phyloP scores from a whole-genome alignment of 1,140 invertebrate genomes.

The Conus ventricosus region DNA sequence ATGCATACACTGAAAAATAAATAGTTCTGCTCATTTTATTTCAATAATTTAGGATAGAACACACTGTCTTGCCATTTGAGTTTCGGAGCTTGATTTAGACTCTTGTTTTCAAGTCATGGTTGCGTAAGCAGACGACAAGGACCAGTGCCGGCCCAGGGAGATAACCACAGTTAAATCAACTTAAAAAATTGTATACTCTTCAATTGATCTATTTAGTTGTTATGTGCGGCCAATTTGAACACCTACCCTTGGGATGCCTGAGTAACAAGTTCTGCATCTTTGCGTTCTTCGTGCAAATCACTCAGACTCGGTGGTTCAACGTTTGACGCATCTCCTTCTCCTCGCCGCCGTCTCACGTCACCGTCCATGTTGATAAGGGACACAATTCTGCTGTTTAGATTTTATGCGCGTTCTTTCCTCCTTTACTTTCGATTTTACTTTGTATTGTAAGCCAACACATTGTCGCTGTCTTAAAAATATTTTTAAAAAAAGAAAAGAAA shows the following conservation, averaged over 20 bases:
- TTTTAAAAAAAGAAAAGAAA: no score
- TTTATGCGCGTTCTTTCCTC: neutral
- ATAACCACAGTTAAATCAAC: neutral
- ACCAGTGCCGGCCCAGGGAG: neutral
- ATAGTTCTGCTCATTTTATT: no score
- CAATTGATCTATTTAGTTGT: neutral
- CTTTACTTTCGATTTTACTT: conserved; percentile 8
- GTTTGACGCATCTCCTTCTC: conserved; percentile 13
- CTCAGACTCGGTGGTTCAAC: neutral
- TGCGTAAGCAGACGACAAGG: neutral
- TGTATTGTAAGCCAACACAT: neutral
- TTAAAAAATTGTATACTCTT: no score
- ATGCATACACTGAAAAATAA: no score
- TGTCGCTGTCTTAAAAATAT: no score
- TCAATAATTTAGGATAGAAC: no score
- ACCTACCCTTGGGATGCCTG: conserved; percentile 27
- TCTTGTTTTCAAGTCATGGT: neutral
- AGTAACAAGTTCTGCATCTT: conserved; percentile 28
- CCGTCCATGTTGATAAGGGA: conserved; percentile 11
- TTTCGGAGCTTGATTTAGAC: neutral
- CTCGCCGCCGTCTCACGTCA: conserved; percentile 2
- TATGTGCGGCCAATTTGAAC: neutral
- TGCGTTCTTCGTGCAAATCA: conserved; percentile 5
- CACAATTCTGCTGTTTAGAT: neutral
- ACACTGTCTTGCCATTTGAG: no score